Conservation (phyloP, 2,888 invertebrate genomes). For the Conus canariensis region DNA sequence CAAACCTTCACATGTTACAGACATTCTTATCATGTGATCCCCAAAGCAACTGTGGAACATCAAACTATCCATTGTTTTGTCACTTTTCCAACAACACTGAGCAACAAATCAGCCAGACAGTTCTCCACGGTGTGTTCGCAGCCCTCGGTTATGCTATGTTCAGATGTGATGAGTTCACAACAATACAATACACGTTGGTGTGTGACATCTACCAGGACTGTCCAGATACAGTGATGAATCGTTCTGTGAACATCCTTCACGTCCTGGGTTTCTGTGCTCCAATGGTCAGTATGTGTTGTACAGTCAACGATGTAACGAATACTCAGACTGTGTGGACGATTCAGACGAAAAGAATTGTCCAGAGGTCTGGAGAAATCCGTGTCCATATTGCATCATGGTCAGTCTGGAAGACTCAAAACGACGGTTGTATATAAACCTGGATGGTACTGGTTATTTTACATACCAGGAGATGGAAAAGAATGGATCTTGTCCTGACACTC, state of each 20-base stretch:
- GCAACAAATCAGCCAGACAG: not conserved
- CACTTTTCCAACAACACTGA: not conserved
- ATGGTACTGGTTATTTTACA: slow-evolving; percentile 45
- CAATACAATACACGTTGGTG: not conserved
- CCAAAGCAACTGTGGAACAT: too few species aligned
- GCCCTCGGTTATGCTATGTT: not conserved
- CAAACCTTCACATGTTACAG: not conserved
- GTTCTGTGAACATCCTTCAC: not conserved
- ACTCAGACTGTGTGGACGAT: not conserved
- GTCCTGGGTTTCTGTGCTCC: not conserved
- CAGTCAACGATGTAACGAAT: not conserved
- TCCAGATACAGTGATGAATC: slow-evolving; percentile 8
- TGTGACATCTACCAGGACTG: not conserved
- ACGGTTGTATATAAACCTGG: slow-evolving; percentile 26
- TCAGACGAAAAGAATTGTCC: too few species aligned
- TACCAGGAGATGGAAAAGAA: not conserved
- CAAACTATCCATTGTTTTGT: not conserved
- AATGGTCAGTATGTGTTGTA: not conserved
- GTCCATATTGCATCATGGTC: not conserved
- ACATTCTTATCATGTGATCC: not conserved
- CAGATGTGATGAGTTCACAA: not conserved
- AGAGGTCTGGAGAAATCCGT: too few species aligned
- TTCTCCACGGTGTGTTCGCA: not conserved
- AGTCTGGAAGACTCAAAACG: not conserved
- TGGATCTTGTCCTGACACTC: slow-evolving; percentile 39